Base-by-base conservation (phyloP, 2,888 invertebrate genomes). In the Lissocephala sabroskyi region DNA sequence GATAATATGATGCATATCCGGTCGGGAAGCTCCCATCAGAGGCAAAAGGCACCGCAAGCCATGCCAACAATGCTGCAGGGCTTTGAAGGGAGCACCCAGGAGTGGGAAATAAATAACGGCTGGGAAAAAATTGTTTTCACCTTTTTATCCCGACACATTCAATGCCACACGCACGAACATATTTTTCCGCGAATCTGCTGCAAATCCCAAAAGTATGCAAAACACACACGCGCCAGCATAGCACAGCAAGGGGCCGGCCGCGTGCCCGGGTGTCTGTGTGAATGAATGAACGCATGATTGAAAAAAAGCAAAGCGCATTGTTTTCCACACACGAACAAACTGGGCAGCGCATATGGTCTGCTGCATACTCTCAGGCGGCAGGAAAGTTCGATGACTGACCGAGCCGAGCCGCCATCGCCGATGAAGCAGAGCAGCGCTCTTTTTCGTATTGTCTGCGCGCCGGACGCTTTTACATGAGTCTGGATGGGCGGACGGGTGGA, bases 151-250 rank as follows among this genome's bases (percentile, higher is more conserved):
- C 10, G 16, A 36, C 36, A 10, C 36, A 36, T 16, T 9, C 14
- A n/a, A n/a, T 23, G 23, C 23, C 7, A 23, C 4, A 7, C 23
- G 7, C 7, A 23, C 7, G 33, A 33, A 33, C 33, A 35, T 35
- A 35, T 35, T 35, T 23, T 58, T 51, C 52, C 45, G 68, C 53
- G 54, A 65, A 63, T 73, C 62, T 65, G 62, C 59, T 64, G 76
- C 62, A 76, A 76, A 66, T 68, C 66, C 66, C 60, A 51, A 70
- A 73, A 63, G 74, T 62, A 62, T 65, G 66, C 56, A 66, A 49
- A 13, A 13, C 14, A 35, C 10, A 23, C 4, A 13, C 26, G 36
- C 36, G 26, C 17, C 17, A 7, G 6, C 28, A 14, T 28, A 19
- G 28, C 28, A n/a, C 3, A 35, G 23, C 3, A 7, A n/a, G n/a